Conservation (phyloP, 1,140 invertebrate species). For the Acromyrmex echinatior region DNA sequence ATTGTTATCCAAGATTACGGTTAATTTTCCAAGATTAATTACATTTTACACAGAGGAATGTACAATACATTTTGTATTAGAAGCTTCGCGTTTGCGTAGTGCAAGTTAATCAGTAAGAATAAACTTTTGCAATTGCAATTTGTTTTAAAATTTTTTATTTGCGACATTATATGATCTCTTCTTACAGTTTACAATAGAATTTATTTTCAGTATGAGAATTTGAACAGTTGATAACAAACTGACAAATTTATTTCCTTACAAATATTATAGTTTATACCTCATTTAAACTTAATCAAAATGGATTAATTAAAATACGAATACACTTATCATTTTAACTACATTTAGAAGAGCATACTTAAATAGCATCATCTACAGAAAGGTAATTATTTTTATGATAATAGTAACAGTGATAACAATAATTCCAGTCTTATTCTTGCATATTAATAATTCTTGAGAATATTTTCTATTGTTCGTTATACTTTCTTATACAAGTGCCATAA, state of each 20-base stretch:
- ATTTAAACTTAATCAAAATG: conserved; percentile 28
- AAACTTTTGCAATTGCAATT: background rate
- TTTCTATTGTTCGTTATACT: conserved; percentile 25
- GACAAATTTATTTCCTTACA: conserved; percentile 40
- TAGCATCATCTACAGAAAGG: conserved; percentile 34
- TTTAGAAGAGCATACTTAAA: conserved; percentile 16
- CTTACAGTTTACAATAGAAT: conserved; percentile 56
- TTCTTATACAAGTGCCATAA: conserved; percentile 14
- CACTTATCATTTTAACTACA: background rate
- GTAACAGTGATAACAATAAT: conserved; percentile 54
- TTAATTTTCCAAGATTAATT: conserved; percentile 9
- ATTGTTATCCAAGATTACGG: background rate
- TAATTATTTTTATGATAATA: conserved; percentile 45
- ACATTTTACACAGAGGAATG: background rate
- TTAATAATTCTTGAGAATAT: conserved; percentile 29
- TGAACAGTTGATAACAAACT: conserved; percentile 48
- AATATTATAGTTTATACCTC: conserved; percentile 27
- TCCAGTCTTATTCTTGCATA: conserved; percentile 46
- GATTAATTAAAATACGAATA: conserved; percentile 25
- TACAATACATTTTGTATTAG: conserved; percentile 28
- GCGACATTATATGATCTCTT: conserved; percentile 16
- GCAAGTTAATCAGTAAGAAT: conserved; percentile 3
- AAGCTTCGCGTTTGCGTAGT: background rate
- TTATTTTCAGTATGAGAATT: conserved; percentile 36
- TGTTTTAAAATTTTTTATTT: conserved; percentile 52